Evolutionary conservation across 2,113 vertebrate species (phyloP).

Genomic region (Nesogale talazaci): DNA sequence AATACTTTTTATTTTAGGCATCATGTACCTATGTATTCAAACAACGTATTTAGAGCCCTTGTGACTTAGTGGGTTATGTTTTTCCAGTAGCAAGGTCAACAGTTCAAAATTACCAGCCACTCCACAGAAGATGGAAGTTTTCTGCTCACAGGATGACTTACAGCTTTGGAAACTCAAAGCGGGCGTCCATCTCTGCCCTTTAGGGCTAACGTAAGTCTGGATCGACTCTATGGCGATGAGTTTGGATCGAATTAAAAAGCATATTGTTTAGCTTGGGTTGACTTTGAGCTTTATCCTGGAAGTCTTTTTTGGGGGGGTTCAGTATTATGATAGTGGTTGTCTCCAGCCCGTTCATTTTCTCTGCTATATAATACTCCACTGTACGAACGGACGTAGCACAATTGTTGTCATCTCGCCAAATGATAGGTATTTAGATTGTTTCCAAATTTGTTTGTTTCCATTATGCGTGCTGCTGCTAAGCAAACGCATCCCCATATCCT

Average conservation of each 20-base stretch:
- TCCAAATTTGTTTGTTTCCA: not conserved
- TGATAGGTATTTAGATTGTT: not conserved
- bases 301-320: not conserved
- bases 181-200: no score
- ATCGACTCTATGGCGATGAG: no score
- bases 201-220: no score
- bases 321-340: not conserved
- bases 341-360: not conserved
- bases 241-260: no score
- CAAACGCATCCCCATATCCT: not conserved
- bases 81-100: no score
- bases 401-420: not conserved
- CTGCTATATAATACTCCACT: not conserved
- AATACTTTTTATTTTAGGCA: not conserved
- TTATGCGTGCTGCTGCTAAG: not conserved
- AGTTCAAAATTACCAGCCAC: no score
- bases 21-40: not conserved
- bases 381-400: not conserved
- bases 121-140: no score
- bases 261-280: slow-evolving; percentile 2
- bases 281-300: not conserved
- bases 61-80: no score
- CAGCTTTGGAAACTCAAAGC: no score
- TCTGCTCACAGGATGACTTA: no score
- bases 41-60: no score